Conservation (phyloP, 2,797 vertebrate genomes). For the Chaetophractus vellerosus region DNA sequence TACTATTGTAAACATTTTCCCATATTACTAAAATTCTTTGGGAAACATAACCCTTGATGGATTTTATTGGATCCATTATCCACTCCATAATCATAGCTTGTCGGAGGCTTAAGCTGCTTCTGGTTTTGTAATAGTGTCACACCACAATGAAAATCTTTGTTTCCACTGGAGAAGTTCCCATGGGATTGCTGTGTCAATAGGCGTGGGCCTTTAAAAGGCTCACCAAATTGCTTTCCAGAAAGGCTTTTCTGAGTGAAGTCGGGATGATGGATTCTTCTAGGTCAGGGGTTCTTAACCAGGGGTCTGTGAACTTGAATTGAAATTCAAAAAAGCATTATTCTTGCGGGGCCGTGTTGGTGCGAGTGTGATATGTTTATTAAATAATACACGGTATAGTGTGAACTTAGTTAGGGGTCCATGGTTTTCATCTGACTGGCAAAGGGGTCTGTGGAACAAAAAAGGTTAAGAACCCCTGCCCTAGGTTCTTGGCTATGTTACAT, state of each 20-base stretch:
- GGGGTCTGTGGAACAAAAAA: too few species aligned
- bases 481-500: too few species aligned
- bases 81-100: not conserved
- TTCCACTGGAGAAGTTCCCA: not conserved
- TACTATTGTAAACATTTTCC: not conserved
- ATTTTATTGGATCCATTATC: not conserved
- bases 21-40: not conserved
- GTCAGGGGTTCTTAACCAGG: too few species aligned
- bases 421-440: too few species aligned
- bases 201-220: not conserved
- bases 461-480: too few species aligned
- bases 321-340: too few species aligned
- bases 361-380: too few species aligned
- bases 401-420: too few species aligned
- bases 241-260: conserved; percentile 35
- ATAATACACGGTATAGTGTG: too few species aligned
- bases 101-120: not conserved
- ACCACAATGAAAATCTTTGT: not conserved
- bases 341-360: too few species aligned
- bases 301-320: too few species aligned
- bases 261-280: too few species aligned
- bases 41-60: not conserved
- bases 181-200: not conserved
- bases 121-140: not conserved
- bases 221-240: conserved; percentile 44